Percentiles rank a stretch among this genome's conserved stretches.
phyloP scores from a whole-genome alignment of 2,888 invertebrate genomes.

The Volucella inflata region DNA sequence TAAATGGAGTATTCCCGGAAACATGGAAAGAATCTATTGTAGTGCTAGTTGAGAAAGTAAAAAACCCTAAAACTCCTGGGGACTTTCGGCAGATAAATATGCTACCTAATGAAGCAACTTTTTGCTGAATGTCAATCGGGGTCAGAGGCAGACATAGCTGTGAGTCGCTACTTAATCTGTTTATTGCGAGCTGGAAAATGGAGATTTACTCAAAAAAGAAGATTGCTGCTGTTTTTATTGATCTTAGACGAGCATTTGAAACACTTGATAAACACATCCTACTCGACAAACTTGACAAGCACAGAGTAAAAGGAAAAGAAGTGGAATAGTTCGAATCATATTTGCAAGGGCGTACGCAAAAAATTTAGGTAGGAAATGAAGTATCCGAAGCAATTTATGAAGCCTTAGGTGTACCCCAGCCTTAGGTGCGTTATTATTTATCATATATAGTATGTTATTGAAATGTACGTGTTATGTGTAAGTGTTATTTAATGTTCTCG shows the following conservation, averaged over 20 bases:
- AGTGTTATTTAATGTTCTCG: background rate
- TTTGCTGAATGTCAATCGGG: slow-evolving; percentile 9
- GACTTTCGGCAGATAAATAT: slow-evolving; percentile 13
- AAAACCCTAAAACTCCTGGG: background rate
- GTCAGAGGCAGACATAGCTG: background rate
- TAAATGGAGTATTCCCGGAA: slow-evolving; percentile 16
- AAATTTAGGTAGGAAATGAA: no score
- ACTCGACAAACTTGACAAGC: no score
- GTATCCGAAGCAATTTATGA: slow-evolving; percentile 7
- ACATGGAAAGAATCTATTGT: slow-evolving; percentile 16
- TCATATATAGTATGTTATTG: slow-evolving; percentile 23
- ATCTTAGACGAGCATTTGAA: no score
- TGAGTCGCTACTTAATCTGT: background rate
- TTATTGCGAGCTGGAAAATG: slow-evolving; percentile 19
- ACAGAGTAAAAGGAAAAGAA: no score
- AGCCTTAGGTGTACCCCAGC: slow-evolving; percentile 14
- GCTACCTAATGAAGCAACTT: slow-evolving; percentile 5
- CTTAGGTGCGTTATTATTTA: slow-evolving; percentile 18
- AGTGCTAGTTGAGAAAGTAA: slow-evolving; percentile 16
- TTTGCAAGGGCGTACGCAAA: no score
- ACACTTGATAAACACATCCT: no score
- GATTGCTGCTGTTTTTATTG: no score
- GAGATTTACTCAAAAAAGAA: no score
- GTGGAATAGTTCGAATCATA: no score
- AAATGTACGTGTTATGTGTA: no score